Base-by-base conservation (phyloP, 2,888 invertebrate genomes). In the Limnephilus auricula region DNA sequence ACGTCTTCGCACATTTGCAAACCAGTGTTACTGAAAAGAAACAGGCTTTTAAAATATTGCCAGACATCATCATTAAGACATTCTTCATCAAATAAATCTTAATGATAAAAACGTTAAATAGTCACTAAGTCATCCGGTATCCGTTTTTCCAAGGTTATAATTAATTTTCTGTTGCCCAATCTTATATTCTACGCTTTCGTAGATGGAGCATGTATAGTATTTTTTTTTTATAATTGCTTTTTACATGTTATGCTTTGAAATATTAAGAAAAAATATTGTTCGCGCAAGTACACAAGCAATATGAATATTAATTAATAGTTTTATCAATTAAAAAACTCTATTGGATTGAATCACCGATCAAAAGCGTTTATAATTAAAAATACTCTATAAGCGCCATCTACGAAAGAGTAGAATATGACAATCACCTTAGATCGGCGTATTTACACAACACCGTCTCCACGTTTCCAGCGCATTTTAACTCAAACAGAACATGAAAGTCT, bases 401-500 rank as follows among this genome's bases (percentile, higher is more conserved):
- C n/a, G n/a, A n/a, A n/a, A n/a, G n/a, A n/a, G n/a, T n/a, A n/a
- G n/a, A n/a, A n/a, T n/a, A n/a, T n/a, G n/a, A n/a, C n/a, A n/a
- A n/a, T n/a, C n/a, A n/a, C n/a, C n/a, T n/a, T n/a, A n/a, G n/a
- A 13, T 31, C 1, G 80, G 34, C 79, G 32, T 82, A 78, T 90
- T 82, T 90, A 65, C 91, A 83, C 37, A 79, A 83, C 12, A 83
- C 40, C 85, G 25, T 89, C 84, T 91, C 40, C 89, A 91, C 89
- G 45, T 84, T 82, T 91, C 79, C 78, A 79, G 89, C 91, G 84
- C 83, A 84, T 84, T 91, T 37, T 86, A 91, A 91, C 50, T 91
- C 89, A 89, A 89, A 91, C 86, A 91, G 84, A 89, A 89, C 34
- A 45, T n/a, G 34, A 83, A 91, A 82, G 91, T 85, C 89, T 85